Evolutionary conservation across 2,113 vertebrate genomes (phyloP), one percentile per base, ranked within the genome.

Genomic region (Cyanoderma ruficeps): DNA sequence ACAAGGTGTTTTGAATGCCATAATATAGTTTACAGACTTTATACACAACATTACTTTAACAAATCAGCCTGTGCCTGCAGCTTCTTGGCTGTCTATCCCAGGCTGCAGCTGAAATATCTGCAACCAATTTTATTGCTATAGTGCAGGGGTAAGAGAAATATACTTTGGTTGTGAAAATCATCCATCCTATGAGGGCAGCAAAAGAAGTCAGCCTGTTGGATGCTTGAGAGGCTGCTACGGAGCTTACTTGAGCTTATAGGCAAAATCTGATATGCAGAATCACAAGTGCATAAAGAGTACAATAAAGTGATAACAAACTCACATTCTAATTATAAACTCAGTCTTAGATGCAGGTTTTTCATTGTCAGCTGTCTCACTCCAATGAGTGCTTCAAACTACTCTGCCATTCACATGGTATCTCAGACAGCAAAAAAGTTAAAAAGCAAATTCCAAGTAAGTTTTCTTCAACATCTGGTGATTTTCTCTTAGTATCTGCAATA

Each of bases 281-380:
- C 46, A 33, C 28, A 74, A 64, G 12, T 15, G 24, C 1, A 1
- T 55, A 49, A 64, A 12, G 21, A 0, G 4, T n/a, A 60, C 0
- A 11, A 49, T 16, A 63, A 67, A 27, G 14, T 42, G 15, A 28
- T 24, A 83, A 94, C 6, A 47, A 83, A 56, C 6, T 56, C 31
- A 6, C 3, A 10, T 31, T 83, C 25, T 28, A 24, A 57, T 72
- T 31, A 74, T 10, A 78, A 89, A 69, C 28, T 60, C 22, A 42
- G 20, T 47, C 20, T 39, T 39, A 85, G 9, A 60, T 18, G 5
- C 3, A 65, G 5, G 8, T 49, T 93, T 91, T 91, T 61, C 46
- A 42, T 6, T 83, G 24, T 67, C 57, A 75, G 16, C 11, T 63
- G 20, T 39, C 13, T 69, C 44, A 46, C 39, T 67, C 20, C n/a